Conservation (phyloP, 2,797 vertebrate species). For the Chelonia mydas region DNA sequence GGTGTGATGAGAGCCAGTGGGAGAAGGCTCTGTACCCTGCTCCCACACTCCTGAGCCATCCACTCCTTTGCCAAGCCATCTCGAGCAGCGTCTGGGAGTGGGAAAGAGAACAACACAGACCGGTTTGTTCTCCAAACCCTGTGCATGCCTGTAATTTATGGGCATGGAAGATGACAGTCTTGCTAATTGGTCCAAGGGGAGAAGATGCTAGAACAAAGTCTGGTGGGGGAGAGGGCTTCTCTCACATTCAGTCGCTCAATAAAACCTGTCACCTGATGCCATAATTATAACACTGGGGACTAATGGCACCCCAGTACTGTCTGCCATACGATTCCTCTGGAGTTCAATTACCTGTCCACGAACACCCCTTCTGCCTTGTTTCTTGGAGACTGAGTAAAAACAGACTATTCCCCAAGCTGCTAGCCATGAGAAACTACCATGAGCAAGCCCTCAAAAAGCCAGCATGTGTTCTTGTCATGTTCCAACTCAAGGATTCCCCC, state of each 20-base stretch:
- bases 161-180: neutral
- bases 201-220: neutral
- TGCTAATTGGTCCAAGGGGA: neutral
- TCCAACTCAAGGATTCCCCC: neutral
- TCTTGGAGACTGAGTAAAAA: conserved; percentile 54
- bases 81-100: neutral
- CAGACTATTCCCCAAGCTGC: neutral
- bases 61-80: neutral
- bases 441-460: neutral
- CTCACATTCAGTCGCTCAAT: neutral
- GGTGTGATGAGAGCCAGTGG: neutral
- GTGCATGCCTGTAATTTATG: neutral
- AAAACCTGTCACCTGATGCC: neutral
- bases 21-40: neutral
- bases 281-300: neutral
- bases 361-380: conserved; percentile 48
- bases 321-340: neutral
- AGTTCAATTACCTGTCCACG: conserved; percentile 19
- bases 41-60: conserved; percentile 24
- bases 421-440: neutral
- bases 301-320: neutral
- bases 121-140: neutral
- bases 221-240: fast-evolving
- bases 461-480: neutral
- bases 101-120: neutral